phyloP scores from a whole-genome alignment of 1,140 invertebrate genomes.

The Bombus cullumanus region DNA sequence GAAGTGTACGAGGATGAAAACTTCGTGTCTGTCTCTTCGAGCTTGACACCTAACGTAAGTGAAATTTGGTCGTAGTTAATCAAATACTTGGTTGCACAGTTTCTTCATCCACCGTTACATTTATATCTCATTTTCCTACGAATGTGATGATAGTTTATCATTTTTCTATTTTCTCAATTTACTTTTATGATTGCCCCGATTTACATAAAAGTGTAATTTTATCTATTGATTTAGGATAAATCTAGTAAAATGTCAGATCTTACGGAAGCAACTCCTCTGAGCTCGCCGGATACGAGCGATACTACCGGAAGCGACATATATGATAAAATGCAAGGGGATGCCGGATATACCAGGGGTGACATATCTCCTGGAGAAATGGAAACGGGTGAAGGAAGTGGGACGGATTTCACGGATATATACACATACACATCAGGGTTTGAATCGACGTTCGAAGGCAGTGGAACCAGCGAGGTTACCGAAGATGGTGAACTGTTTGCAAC shows the following conservation, averaged over 20 bases:
- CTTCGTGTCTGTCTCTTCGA: conserved; percentile 70
- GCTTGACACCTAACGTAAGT: conserved; percentile 67
- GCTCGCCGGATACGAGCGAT: conserved; percentile 48
- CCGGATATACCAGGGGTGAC: conserved; percentile 74
- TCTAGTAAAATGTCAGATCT: conserved; percentile 35
- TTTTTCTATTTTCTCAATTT: background rate
- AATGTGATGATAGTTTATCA: conserved; percentile 7
- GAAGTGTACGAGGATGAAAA: conserved; percentile 83
- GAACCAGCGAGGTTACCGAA: conserved; percentile 55
- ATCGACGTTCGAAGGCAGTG: conserved; percentile 74
- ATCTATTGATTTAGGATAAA: background rate
- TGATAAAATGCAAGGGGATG: conserved; percentile 86
- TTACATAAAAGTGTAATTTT: background rate
- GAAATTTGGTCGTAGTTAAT: conserved; percentile 37
- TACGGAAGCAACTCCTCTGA: conserved; percentile 70
- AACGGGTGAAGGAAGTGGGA: conserved; percentile 70
- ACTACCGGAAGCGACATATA: conserved; percentile 72
- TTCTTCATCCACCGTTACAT: conserved; percentile 7
- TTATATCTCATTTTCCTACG: background rate
- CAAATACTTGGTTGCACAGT: conserved; percentile 26
- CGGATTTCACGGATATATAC: conserved; percentile 51
- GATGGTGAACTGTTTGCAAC: conserved; percentile 26
- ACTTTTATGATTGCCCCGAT: too few relatives aligned
- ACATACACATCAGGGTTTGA: conserved; percentile 1
- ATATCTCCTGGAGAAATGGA: conserved; percentile 69